Base-by-base conservation (phyloP, 2,113 vertebrate genomes). In the Plotosus lineatus region DNA sequence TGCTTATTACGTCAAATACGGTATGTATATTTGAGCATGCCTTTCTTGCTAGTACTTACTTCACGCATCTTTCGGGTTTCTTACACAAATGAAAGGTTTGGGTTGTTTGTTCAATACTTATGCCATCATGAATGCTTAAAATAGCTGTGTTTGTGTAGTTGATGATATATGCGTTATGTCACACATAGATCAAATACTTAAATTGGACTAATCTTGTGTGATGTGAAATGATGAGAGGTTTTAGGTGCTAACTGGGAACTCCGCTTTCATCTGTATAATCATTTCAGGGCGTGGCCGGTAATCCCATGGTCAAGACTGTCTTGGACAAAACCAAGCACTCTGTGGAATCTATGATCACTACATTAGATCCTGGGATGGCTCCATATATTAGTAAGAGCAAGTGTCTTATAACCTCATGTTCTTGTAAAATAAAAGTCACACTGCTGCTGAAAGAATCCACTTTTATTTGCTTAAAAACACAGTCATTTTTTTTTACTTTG, bases 361-460 rank as follows among this genome's bases (percentile, higher is more conserved):
- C 97, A 0, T 93, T 99, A 92, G 98, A 99, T 86, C 98, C 98
- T 19, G 98, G 98, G 88, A 99, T 99, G 98, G 96, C 95, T 86
- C 97, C 98, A 0, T 99, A 98, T 83, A 99, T 99, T 87, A 96
- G 98, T 99, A 89, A 90, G 96, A 95, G 77, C 12, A 21, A 12
- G 28, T 69, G 1, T 0, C 11, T 50, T 0, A 7, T 44, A 60
- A 46, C 26, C 28, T 60, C 28, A 17, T 15, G 21, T 21, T 60
- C 26, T 50, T 74, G 48, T 50, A 38, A 21, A 51, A 40, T 28
- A 69, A 15, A 65, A 12, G 12, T 17, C 28, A 9, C 28, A 36
- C 31, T 33, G 60, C 60, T 19, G n/a, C 7, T 69, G 4, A n/a
- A 23, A 48, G 42, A 71, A 31, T 33, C 2, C 42, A 31, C n/a